phyloP scores from a whole-genome alignment of 2,888 invertebrate genomes.

The Cephus pygmeus region DNA sequence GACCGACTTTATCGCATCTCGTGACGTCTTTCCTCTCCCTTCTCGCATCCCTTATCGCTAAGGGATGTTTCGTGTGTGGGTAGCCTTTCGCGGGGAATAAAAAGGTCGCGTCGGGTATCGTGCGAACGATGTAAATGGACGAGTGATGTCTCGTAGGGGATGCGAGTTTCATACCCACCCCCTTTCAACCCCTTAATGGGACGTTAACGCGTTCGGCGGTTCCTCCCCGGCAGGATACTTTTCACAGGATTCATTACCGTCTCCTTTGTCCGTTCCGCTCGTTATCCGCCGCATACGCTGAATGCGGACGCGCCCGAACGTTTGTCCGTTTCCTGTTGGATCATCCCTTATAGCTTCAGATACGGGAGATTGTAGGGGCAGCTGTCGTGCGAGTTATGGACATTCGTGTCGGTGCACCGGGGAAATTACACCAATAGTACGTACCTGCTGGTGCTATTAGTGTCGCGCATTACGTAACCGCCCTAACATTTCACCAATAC shows the following conservation, averaged over 20 bases:
- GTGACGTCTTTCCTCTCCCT: background rate
- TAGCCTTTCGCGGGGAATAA: background rate
- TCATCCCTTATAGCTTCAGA: background rate
- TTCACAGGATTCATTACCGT: background rate
- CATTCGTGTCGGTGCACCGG: background rate
- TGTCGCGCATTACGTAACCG: background rate
- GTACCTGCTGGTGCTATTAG: constrained; percentile 1
- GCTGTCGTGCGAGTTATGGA: constrained; percentile 34
- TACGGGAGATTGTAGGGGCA: constrained; percentile 33
- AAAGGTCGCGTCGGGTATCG: background rate
- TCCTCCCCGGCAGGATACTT: background rate
- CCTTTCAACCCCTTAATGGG: background rate
- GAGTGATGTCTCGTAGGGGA: background rate
- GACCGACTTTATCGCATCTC: background rate
- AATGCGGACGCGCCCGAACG: background rate
- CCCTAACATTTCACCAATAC: background rate
- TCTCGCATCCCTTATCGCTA: background rate
- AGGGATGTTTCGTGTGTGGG: background rate
- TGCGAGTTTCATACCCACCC: no score
- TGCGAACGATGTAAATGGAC: background rate
- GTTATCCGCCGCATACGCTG: background rate
- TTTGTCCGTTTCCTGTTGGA: background rate
- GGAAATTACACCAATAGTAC: background rate
- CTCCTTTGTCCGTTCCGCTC: background rate
- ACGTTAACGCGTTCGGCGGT: background rate